These are phyloP conservation scores for Petromus typicus DNA, from an alignment of 2,113 vertebrate species.

Conservation along the genomic window DNA sequence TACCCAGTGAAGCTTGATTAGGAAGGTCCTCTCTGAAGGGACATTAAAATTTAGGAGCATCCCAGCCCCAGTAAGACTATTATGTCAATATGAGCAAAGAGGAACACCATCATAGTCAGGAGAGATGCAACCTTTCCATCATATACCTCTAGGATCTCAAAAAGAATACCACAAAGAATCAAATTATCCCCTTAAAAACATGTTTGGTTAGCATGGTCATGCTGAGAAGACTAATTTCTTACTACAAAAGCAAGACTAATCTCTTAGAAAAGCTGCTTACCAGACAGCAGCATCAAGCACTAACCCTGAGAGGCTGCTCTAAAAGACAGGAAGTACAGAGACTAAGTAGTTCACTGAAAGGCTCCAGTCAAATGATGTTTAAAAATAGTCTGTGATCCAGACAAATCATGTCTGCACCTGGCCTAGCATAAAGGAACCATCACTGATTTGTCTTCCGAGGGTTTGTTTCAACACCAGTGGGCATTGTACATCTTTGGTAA, in stretches of 20 bases:
- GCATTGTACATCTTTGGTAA: neutral
- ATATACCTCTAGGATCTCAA: neutral
- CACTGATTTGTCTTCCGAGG: neutral
- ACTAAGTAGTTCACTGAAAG: neutral
- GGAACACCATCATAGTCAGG: neutral
- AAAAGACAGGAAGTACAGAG: neutral
- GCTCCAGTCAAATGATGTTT: neutral
- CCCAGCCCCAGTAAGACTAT: neutral
- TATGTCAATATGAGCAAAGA: neutral
- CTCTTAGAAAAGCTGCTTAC: neutral
- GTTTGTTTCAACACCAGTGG: conserved; percentile 2
- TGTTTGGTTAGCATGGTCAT: neutral
- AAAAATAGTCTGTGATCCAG: conserved; percentile 11
- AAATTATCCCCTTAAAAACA: neutral
- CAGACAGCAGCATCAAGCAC: neutral
- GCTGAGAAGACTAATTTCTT: neutral
- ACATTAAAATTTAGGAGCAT: neutral
- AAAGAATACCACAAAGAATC: neutral
- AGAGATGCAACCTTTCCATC: neutral
- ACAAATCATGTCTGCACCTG: neutral
- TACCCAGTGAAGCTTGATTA: neutral
- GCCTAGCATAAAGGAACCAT: neutral
- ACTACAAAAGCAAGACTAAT: neutral
- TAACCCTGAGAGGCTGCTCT: neutral
- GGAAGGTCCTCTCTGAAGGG: neutral